Conservation (phyloP, 2,888 invertebrate genomes). For the Caenorhabditis panamensis region DNA sequence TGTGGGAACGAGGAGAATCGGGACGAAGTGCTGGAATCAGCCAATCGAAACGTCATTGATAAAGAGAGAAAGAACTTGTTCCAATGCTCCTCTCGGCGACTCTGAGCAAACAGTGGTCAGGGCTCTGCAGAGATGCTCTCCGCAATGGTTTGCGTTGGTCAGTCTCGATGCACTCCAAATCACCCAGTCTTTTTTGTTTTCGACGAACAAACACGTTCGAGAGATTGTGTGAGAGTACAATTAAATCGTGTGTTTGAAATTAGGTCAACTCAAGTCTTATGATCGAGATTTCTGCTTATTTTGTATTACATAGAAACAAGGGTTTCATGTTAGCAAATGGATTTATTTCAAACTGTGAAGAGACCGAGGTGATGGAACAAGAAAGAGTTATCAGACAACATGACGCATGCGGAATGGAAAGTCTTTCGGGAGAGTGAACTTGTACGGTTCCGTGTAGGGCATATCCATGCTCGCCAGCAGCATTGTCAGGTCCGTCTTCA, state of each 20-base stretch:
- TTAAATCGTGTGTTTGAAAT: constrained; percentile 16
- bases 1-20: not conserved
- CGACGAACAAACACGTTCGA: constrained; percentile 33
- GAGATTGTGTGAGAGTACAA: constrained; percentile 13
- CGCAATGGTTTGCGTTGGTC: constrained; percentile 40
- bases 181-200: constrained; percentile 43
- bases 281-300: constrained; percentile 49
- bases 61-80: constrained; percentile 18
- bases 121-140: not conserved
- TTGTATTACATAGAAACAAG: no score
- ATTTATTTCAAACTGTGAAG: not conserved
- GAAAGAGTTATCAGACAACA: not conserved
- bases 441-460: constrained; percentile 33
- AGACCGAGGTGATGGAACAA: constrained; percentile 6
- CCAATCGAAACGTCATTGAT: not conserved
- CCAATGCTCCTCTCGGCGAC: constrained; percentile 33
- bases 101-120: constrained; percentile 49
- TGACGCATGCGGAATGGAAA: constrained; percentile 28
- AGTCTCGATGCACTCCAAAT: constrained; percentile 51
- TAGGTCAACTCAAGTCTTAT: no score
- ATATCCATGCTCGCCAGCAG: constrained; percentile 38
- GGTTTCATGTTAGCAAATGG: no score
- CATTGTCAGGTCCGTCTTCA: constrained; percentile 34
- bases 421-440: constrained; percentile 15
- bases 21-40: not conserved